phyloP scores from a whole-genome alignment of 2,888 invertebrate species.

The Diarsia mendica region DNA sequence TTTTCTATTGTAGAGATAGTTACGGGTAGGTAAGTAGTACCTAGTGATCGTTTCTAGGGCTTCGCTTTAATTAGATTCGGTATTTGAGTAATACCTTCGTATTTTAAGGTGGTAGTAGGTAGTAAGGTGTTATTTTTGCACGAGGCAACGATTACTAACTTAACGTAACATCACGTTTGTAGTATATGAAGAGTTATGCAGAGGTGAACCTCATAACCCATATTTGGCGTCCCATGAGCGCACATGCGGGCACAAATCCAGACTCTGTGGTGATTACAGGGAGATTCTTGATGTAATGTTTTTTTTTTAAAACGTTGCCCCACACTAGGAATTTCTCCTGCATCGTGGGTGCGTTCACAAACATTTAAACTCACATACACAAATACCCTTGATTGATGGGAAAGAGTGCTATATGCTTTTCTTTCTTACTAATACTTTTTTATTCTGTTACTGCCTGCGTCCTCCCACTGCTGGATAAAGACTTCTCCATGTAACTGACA shows the following conservation, averaged over 20 bases:
- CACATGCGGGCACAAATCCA: neutral
- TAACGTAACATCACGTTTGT: neutral
- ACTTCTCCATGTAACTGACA: neutral
- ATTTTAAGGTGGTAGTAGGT: constrained; percentile 2
- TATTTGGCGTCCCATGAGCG: neutral
- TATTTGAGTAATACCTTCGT: constrained; percentile 43
- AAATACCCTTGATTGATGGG: neutral
- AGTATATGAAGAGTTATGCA: neutral
- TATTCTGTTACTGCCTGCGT: neutral
- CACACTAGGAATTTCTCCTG: no score
- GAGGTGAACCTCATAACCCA: neutral
- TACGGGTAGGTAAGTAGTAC: constrained; percentile 34
- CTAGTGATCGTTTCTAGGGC: constrained; percentile 67
- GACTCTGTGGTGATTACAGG: neutral
- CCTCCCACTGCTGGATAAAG: neutral
- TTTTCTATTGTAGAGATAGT: constrained; percentile 76
- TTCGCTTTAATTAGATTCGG: constrained; percentile 73
- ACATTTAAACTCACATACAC: no score
- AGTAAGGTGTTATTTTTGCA: neutral
- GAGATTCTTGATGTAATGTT: neutral
- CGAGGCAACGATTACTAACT: neutral
- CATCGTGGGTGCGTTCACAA: no score
- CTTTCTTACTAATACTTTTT: neutral
- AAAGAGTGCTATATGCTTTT: neutral
- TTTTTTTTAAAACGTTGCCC: no score